These are phyloP conservation scores for Pollenia griseotomentosa DNA, from an alignment of 2,888 invertebrate species.

Conservation along the genomic window DNA sequence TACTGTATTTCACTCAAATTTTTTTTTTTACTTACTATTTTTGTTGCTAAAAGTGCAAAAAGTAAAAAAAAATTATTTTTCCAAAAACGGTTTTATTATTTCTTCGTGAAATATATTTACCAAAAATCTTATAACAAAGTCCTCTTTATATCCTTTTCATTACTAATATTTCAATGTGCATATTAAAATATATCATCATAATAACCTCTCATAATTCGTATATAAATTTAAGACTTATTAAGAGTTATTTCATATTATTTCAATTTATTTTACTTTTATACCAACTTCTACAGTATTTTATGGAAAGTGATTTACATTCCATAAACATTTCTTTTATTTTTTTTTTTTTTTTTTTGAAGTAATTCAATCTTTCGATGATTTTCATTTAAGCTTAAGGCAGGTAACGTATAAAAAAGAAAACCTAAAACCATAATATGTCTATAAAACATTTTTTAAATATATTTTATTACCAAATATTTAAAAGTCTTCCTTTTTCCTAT, in stretches of 20 bases:
- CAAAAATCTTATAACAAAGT: no score
- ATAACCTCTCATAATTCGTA: background rate
- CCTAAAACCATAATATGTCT: background rate
- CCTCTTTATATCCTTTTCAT: no score
- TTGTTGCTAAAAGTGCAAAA: no score
- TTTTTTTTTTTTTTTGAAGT: background rate
- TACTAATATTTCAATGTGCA: no score
- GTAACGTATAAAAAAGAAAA: background rate
- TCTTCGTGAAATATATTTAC: no score
- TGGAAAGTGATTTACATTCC: background rate
- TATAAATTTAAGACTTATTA: background rate
- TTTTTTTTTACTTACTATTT: no score
- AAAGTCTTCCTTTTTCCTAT: background rate
- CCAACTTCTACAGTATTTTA: conserved; percentile 1
- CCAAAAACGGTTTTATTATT: no score
- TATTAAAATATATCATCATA: background rate
- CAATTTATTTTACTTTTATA: background rate
- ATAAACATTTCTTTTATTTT: no score
- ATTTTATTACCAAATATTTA: conserved; percentile 39
- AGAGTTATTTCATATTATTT: background rate
- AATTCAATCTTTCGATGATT: conserved; percentile 12
- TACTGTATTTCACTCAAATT: no score
- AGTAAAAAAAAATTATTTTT: no score
- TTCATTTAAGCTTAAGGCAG: no score
- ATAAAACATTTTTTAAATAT: conserved; percentile 33